Evolutionary conservation across 2,888 invertebrate genomes (phyloP).

Genomic region (Epiblema foenella): DNA sequence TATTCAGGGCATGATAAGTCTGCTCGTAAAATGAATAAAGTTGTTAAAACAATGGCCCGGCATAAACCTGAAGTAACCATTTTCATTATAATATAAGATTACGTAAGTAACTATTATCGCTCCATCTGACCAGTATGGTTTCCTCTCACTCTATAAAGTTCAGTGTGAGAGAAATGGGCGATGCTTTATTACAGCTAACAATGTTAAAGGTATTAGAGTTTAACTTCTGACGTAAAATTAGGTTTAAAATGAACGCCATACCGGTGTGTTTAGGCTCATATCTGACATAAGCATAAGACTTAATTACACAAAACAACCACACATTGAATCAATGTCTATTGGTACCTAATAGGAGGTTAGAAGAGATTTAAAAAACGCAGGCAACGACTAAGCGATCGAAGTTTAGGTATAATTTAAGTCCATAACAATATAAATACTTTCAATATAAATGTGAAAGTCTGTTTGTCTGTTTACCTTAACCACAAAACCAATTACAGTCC

Average conservation of each 20-base stretch:
- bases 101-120: background rate
- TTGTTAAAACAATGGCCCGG: background rate
- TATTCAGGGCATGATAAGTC: background rate
- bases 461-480: background rate
- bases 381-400: background rate
- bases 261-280: too few relatives aligned
- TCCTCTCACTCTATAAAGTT: background rate
- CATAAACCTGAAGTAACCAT: background rate
- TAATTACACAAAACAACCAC: too few relatives aligned
- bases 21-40: conserved; percentile 2
- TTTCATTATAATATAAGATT: background rate
- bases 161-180: background rate
- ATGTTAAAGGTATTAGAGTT: background rate
- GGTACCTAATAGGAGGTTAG: background rate
- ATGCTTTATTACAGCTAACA: background rate
- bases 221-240: too few relatives aligned
- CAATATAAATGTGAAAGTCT: background rate
- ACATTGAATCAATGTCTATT: background rate
- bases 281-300: too few relatives aligned
- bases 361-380: background rate
- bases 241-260: too few relatives aligned
- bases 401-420: background rate
- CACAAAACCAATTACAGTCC: background rate
- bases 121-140: too few relatives aligned
- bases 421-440: background rate